Conservation (phyloP, 1,140 invertebrate genomes). For the Lethrus apterus region DNA sequence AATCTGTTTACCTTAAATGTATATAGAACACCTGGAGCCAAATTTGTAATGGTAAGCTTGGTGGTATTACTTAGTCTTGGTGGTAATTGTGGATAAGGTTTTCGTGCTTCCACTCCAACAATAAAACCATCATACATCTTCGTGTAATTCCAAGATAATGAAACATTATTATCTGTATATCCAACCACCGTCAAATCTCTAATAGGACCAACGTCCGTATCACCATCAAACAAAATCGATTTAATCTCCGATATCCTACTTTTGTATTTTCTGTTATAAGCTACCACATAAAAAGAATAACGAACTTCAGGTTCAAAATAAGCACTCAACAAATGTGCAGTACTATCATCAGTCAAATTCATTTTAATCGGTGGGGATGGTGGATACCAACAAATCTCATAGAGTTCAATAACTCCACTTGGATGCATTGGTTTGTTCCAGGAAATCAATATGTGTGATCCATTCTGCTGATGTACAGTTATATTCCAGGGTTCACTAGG, state of each 20-base stretch:
- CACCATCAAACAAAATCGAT: conserved; percentile 52
- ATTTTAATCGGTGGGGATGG: conserved; percentile 31
- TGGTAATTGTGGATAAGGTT: conserved; percentile 46
- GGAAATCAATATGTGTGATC: conserved; percentile 52
- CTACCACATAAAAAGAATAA: conserved; percentile 74
- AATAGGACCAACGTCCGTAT: conserved; percentile 54
- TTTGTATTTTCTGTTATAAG: conserved; percentile 51
- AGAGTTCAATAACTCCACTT: conserved; percentile 56
- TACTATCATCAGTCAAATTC: conserved; percentile 37
- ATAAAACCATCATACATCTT: conserved; percentile 55
- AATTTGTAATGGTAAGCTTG: conserved; percentile 46
- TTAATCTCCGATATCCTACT: conserved; percentile 52
- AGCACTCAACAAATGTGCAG: conserved; percentile 46
- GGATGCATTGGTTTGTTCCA: conserved; percentile 60
- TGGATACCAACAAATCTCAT: conserved; percentile 50
- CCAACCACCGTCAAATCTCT: conserved; percentile 46
- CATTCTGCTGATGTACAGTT: conserved; percentile 54
- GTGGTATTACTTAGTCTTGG: conserved; percentile 38
- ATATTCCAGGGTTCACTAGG: conserved; percentile 60
- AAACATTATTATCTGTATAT: conserved; percentile 46
- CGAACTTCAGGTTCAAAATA: conserved; percentile 53
- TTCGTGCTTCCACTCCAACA: conserved; percentile 41
- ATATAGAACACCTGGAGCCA: conserved; percentile 47
- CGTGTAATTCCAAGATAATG: conserved; percentile 52
- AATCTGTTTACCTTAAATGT: conserved; percentile 34